Percentiles rank a stretch among this genome's conserved stretches.
Conservation (phyloP, 2,113 vertebrate species). For the Probosciger aterrimus region DNA sequence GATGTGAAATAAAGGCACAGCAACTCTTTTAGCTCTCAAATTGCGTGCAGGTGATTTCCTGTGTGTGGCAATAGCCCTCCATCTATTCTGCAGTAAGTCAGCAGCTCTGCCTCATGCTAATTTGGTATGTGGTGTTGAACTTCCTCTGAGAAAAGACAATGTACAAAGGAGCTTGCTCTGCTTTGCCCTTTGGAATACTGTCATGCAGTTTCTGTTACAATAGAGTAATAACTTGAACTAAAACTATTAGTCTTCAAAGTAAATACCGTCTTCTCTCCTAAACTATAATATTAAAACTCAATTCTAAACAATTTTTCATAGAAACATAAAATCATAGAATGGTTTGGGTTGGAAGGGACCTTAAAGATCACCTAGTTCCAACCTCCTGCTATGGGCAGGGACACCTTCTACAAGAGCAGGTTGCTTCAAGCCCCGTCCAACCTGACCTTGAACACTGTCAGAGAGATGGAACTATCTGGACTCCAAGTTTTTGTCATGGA, state of each 20-base stretch:
- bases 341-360: neutral
- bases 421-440: neutral
- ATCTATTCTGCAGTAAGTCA: neutral
- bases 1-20: neutral
- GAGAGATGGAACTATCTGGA: neutral
- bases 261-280: neutral
- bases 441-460: neutral
- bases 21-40: neutral
- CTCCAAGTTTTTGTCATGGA: neutral
- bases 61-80: neutral
- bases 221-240: neutral
- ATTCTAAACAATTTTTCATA: neutral
- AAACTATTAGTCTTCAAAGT: neutral
- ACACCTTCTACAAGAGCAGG: neutral
- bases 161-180: neutral
- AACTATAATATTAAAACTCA: neutral
- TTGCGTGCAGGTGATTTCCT: neutral
- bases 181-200: neutral
- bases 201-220: neutral
- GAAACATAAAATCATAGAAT: neutral
- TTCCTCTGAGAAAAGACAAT: neutral
- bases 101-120: neutral
- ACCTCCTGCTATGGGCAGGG: neutral
- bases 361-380: neutral
- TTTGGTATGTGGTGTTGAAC: fast-evolving